These are phyloP conservation scores for Sphenodon punctatus DNA, from an alignment of 2,797 vertebrate species.

Conservation along the genomic window DNA sequence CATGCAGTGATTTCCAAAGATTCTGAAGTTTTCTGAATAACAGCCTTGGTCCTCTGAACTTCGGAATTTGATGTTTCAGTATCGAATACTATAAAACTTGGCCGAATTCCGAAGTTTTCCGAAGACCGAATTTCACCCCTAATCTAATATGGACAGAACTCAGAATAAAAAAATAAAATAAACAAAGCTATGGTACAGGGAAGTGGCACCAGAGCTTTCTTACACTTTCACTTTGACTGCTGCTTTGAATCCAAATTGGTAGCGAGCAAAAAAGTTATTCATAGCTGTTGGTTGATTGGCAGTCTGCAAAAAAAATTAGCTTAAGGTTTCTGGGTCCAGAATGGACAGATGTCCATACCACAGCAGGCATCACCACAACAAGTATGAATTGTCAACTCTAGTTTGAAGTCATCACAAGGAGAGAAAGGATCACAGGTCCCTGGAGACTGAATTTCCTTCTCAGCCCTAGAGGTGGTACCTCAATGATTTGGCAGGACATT, in stretches of 20 bases:
- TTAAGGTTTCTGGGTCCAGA: background rate
- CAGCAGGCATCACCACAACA: background rate
- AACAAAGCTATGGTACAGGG: slow-evolving; percentile 18
- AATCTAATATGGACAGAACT: too few species aligned
- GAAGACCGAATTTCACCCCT: too few species aligned
- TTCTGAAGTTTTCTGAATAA: too few species aligned
- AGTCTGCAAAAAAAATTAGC: background rate
- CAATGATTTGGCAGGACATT: background rate
- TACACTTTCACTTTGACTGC: slow-evolving; percentile 15
- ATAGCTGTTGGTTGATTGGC: background rate
- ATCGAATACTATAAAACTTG: too few species aligned
- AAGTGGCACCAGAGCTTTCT: background rate
- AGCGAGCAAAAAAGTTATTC: background rate
- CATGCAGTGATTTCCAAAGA: too few species aligned
- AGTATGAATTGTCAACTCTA: fast-evolving
- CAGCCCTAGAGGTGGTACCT: background rate
- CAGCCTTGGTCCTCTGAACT: too few species aligned
- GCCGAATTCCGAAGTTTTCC: too few species aligned
- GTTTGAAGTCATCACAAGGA: background rate
- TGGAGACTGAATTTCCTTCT: background rate
- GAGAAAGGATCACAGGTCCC: background rate
- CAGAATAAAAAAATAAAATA: background rate
- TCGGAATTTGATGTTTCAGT: too few species aligned
- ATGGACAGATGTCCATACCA: background rate
- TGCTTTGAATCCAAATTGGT: slow-evolving; percentile 14